These are phyloP conservation scores for Scaeva pyrastri DNA, from an alignment of 2,888 invertebrate genomes.

Conservation along the genomic window DNA sequence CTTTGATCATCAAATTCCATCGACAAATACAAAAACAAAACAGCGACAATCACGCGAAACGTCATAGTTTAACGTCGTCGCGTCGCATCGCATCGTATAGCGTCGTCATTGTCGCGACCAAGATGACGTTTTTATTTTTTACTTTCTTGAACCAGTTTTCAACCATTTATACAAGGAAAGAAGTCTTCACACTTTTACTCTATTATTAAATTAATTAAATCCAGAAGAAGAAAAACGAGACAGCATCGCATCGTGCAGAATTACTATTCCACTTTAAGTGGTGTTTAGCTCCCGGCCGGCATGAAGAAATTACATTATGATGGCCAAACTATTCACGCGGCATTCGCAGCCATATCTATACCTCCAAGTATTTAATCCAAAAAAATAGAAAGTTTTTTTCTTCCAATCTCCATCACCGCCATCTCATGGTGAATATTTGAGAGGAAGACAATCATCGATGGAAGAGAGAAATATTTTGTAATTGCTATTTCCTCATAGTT, in stretches of 20 bases:
- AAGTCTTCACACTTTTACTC: constrained; percentile 35
- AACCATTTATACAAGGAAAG: neutral
- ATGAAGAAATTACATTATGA: constrained; percentile 2
- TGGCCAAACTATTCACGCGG: constrained; percentile 6
- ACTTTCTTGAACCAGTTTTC: constrained; percentile 15
- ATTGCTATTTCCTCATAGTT: constrained; percentile 48
- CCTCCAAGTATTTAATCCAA: neutral
- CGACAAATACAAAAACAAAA: neutral
- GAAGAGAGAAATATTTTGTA: constrained; percentile 31
- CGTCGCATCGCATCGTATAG: neutral
- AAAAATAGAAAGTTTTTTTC: constrained; percentile 63
- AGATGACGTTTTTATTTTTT: neutral
- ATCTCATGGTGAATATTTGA: neutral
- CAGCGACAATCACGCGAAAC: neutral
- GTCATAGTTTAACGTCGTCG: neutral
- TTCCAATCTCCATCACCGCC: neutral
- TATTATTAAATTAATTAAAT: constrained; percentile 4
- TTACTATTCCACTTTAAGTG: constrained; percentile 46
- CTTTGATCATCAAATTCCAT: constrained; percentile 44
- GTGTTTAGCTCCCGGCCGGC: constrained; percentile 40
- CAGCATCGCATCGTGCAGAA: constrained; percentile 41
- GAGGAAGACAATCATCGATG: constrained; percentile 16
- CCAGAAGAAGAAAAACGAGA: neutral
- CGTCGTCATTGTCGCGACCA: constrained; percentile 6
- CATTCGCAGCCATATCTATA: neutral